A percentile compares a stretch with the other conserved stretches of the same genome.
Conservation (phyloP, 1,140 invertebrate species). For the Eufriesea mexicana region DNA sequence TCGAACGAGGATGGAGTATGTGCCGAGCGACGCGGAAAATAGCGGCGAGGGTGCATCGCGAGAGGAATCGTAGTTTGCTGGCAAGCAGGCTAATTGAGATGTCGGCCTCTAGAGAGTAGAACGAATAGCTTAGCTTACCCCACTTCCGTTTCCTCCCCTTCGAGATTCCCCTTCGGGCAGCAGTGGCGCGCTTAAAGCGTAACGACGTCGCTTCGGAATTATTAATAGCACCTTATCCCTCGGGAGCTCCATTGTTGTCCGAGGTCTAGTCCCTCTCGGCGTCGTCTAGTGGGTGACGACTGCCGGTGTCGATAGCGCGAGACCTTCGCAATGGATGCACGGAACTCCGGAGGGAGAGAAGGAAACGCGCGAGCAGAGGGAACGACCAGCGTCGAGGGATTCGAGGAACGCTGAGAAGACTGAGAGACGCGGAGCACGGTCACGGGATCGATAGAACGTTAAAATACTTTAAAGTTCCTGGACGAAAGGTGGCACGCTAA, state of each 20-base stretch:
- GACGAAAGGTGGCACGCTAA: neutral
- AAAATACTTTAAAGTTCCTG: no score
- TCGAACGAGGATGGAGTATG: conserved; percentile 1
- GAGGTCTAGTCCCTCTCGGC: conserved; percentile 35
- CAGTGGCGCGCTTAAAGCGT: conserved; percentile 55
- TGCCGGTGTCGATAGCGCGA: conserved; percentile 19
- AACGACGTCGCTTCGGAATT: conserved; percentile 65
- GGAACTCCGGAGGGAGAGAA: neutral
- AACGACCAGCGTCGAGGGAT: no score
- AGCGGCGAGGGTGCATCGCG: conserved; percentile 42
- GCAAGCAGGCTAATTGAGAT: conserved; percentile 67
- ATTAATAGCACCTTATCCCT: conserved; percentile 65
- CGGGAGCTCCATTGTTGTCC: conserved; percentile 55
- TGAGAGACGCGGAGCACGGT: neutral
- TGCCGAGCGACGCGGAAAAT: neutral
- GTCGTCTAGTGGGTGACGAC: conserved; percentile 39
- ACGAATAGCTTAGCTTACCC: conserved; percentile 64
- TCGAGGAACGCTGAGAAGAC: no score
- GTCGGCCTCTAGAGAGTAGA: conserved; percentile 59
- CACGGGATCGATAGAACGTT: neutral
- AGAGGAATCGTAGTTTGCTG: conserved; percentile 54
- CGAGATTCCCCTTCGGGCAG: conserved; percentile 6
- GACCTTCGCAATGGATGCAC: neutral
- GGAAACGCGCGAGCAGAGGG: no score
- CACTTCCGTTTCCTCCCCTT: conserved; percentile 36